These are phyloP conservation scores for Trematocara marginatum DNA, from an alignment of 2,113 vertebrate genomes.

Conservation along the genomic window DNA sequence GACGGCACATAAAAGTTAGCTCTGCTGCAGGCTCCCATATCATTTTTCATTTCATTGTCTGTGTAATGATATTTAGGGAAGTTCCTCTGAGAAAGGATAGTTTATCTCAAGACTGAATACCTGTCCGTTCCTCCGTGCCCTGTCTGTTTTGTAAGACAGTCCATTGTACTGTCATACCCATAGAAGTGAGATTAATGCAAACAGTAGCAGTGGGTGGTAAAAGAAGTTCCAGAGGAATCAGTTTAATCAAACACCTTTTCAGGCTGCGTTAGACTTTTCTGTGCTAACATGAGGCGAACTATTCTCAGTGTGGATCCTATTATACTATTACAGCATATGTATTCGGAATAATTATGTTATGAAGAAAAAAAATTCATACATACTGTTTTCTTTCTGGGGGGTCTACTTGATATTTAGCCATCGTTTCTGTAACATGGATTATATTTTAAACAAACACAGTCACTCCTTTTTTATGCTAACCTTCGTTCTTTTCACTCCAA, in stretches of 20 bases:
- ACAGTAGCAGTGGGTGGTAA: neutral
- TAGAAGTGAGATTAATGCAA: neutral
- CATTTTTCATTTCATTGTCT: conserved; percentile 30
- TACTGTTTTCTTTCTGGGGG: neutral
- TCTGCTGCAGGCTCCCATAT: conserved; percentile 5
- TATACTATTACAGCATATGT: neutral
- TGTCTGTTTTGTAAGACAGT: neutral
- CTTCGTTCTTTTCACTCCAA: neutral
- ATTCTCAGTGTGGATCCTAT: neutral
- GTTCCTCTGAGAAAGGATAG: neutral
- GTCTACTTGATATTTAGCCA: neutral
- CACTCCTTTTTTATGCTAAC: neutral
- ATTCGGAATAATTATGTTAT: neutral
- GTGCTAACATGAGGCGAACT: neutral
- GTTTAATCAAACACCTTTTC: neutral
- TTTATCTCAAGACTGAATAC: neutral
- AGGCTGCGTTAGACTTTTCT: neutral
- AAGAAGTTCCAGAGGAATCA: neutral
- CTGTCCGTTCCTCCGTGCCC: neutral
- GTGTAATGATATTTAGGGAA: neutral
- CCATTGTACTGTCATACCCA: neutral
- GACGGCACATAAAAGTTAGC: conserved; percentile 9
- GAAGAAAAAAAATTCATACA: neutral
- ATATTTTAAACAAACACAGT: neutral
- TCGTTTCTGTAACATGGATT: neutral